Percentiles rank a stretch among this genome's conserved stretches.
phyloP scores from a whole-genome alignment of 2,797 vertebrate species.

The Mus caroli region DNA sequence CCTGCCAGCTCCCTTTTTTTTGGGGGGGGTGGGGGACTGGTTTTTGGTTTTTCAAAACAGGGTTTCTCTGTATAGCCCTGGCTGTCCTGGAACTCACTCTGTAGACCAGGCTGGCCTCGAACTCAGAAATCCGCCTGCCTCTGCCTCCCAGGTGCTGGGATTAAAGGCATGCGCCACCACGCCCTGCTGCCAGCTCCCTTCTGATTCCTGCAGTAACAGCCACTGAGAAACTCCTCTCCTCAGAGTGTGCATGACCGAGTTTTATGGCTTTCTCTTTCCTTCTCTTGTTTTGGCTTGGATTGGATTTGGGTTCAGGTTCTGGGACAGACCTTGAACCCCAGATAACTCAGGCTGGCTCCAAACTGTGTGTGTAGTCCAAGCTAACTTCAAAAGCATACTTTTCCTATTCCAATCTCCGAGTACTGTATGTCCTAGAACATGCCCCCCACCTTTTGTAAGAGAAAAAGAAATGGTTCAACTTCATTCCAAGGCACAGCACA shows the following conservation, averaged over 20 bases:
- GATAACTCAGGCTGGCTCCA: background rate
- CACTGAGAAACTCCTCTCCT: background rate
- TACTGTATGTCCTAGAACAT: background rate
- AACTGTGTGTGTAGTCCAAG: background rate
- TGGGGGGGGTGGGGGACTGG: too few relatives aligned
- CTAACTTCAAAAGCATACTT: background rate
- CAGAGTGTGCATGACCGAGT: too few relatives aligned
- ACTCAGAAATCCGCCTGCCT: too few relatives aligned
- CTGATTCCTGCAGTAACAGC: background rate
- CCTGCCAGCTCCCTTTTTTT: background rate
- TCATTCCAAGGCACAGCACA: background rate
- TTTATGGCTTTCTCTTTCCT: background rate
- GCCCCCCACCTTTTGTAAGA: background rate
- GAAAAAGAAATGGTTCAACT: background rate
- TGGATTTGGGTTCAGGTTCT: background rate
- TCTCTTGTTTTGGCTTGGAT: background rate
- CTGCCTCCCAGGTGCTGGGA: too few relatives aligned
- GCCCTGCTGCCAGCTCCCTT: background rate
- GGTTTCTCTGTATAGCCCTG: too few relatives aligned
- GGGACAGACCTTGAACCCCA: background rate
- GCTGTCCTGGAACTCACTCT: too few relatives aligned
- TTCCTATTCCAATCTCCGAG: too few relatives aligned
- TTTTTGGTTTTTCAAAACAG: too few relatives aligned
- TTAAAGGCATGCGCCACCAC: too few relatives aligned
- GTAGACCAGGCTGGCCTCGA: too few relatives aligned